These are phyloP conservation scores for Zophobas morio DNA, from an alignment of 1,140 invertebrate species.

Conservation along the genomic window DNA sequence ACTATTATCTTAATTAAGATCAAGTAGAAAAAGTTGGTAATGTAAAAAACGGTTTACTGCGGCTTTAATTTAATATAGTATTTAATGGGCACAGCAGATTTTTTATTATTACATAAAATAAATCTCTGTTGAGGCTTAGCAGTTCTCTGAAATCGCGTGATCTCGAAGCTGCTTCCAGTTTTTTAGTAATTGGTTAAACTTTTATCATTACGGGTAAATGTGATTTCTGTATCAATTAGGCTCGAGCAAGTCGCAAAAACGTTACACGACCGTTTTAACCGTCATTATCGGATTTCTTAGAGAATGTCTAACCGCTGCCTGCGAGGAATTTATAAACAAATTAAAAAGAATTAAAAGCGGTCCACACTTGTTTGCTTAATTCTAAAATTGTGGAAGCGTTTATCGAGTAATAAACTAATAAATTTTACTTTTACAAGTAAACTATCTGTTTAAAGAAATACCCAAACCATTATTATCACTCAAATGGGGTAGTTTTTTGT, in stretches of 20 bases:
- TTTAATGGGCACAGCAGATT: constrained; percentile 3
- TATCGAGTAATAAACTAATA: too few species aligned
- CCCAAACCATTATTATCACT: too few species aligned
- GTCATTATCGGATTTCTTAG: constrained; percentile 13
- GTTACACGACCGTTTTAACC: constrained; percentile 18
- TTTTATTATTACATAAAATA: constrained; percentile 23
- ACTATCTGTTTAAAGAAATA: too few species aligned
- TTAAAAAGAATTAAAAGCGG: constrained; percentile 16
- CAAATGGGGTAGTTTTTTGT: too few species aligned
- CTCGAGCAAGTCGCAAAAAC: constrained; percentile 26
- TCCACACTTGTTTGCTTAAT: too few species aligned
- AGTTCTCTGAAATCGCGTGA: constrained; percentile 4
- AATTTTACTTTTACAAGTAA: too few species aligned
- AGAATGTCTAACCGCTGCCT: not conserved
- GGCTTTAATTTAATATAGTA: constrained; percentile 24
- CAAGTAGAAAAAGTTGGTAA: constrained; percentile 32
- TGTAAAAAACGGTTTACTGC: constrained; percentile 7
- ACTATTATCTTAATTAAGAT: constrained; percentile 37
- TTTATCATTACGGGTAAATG: constrained; percentile 41
- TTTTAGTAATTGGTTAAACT: constrained; percentile 34
- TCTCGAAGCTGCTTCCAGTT: constrained; percentile 7
- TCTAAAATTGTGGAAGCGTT: too few species aligned
- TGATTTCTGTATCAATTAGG: constrained; percentile 32
- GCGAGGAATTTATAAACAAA: not conserved
- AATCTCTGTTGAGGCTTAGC: not conserved